A percentile compares a stretch with the other conserved stretches of the same genome.
Evolutionary conservation across 2,113 vertebrate genomes (phyloP).

Genomic region (Sinosuthora webbiana): DNA sequence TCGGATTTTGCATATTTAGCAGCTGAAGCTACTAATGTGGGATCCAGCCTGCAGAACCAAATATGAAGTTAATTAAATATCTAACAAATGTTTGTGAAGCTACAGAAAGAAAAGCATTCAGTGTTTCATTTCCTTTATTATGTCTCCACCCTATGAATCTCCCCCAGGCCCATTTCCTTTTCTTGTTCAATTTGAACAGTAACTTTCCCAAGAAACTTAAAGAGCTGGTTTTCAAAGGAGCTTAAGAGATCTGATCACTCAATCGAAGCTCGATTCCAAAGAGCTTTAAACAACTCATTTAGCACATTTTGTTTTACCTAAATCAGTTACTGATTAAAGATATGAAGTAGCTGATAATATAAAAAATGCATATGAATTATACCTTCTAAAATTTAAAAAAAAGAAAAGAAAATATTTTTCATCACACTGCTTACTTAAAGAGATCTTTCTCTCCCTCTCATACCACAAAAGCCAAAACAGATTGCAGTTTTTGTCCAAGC

Average conservation of each 20-base stretch:
- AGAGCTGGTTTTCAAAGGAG: not conserved
- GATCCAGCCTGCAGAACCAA: constrained; percentile 9
- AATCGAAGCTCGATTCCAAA: accelerated
- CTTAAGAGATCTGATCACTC: not conserved
- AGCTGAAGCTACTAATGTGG: constrained; percentile 43
- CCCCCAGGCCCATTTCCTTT: constrained; percentile 54
- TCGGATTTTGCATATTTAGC: constrained; percentile 23
- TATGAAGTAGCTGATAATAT: not conserved
- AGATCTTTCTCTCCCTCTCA: not conserved
- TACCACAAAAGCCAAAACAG: not conserved
- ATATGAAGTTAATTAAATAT: constrained; percentile 55
- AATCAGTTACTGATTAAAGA: not conserved
- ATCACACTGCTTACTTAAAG: not conserved
- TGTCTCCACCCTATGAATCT: constrained; percentile 33
- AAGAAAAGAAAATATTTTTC: not conserved
- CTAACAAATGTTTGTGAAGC: constrained; percentile 44
- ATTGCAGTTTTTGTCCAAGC: not conserved
- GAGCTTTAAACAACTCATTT: not conserved
- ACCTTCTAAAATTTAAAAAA: not conserved
- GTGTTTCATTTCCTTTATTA: constrained; percentile 56
- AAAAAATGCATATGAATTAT: not conserved
- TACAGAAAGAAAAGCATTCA: constrained; percentile 49
- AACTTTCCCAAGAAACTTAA: constrained; percentile 34
- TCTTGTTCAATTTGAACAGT: constrained; percentile 30
- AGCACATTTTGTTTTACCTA: not conserved